A percentile compares a stretch with the other conserved stretches of the same genome.
These are phyloP conservation scores for Hippocampus abdominalis DNA, from an alignment of 2,113 vertebrate species.

Conservation along the genomic window DNA sequence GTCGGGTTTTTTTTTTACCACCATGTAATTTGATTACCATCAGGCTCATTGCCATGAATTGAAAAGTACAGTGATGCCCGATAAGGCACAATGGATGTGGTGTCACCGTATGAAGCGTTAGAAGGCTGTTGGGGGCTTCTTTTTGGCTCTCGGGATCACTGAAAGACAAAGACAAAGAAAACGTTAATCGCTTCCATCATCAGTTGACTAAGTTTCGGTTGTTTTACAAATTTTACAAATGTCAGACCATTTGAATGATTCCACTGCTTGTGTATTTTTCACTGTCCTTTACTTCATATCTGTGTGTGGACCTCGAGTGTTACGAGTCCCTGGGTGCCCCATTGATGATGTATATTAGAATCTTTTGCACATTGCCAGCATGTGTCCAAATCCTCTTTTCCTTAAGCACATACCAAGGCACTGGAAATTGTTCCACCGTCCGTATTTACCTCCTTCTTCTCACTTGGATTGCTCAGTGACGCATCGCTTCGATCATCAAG, in stretches of 20 bases:
- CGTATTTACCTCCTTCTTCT: constrained; percentile 10
- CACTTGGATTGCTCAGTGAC: constrained; percentile 27
- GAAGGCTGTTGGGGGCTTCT: neutral
- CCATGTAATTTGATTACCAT: constrained; percentile 31
- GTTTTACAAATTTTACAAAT: neutral
- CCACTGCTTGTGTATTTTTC: neutral
- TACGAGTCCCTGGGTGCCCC: neutral
- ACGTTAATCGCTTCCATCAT: neutral
- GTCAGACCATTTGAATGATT: neutral
- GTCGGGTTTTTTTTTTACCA: constrained; percentile 8
- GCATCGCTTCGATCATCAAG: constrained; percentile 22
- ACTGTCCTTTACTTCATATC: neutral
- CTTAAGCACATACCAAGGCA: constrained; percentile 31
- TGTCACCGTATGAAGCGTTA: constrained; percentile 7
- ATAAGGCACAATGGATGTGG: constrained; percentile 14
- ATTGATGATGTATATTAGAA: constrained; percentile 15
- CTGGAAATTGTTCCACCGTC: constrained; percentile 28
- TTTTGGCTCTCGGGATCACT: no score
- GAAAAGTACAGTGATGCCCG: neutral
- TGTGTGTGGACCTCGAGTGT: neutral
- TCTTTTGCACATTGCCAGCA: constrained; percentile 17
- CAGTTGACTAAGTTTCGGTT: neutral
- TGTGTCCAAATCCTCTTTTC: constrained; percentile 39
- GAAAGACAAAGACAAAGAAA: neutral
- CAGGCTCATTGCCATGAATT: constrained; percentile 24